Conservation (phyloP, 2,113 vertebrate species). For the Salvator merianae region DNA sequence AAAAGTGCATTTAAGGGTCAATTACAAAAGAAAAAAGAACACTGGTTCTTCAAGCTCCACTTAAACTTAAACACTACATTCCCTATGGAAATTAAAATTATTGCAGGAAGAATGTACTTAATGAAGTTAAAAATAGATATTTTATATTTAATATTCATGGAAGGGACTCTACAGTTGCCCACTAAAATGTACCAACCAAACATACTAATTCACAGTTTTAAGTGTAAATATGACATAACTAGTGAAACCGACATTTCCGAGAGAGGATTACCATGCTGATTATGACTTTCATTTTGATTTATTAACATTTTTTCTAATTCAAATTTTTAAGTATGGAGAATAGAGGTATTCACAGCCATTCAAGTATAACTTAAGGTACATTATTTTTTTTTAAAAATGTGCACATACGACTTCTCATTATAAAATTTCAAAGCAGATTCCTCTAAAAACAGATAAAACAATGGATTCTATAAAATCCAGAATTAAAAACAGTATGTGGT, state of each 20-base stretch:
- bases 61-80: neutral
- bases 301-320: neutral
- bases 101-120: neutral
- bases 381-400: too few relatives aligned
- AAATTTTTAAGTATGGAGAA: constrained; percentile 1
- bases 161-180: neutral
- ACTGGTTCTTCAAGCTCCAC: neutral
- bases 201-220: neutral
- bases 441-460: too few relatives aligned
- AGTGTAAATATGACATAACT: neutral
- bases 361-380: neutral
- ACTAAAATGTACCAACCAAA: neutral
- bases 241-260: constrained; percentile 12
- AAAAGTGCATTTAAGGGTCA: neutral
- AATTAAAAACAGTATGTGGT: too few relatives aligned
- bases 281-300: neutral
- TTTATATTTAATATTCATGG: accelerated
- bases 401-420: too few relatives aligned
- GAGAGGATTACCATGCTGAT: neutral
- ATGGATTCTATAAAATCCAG: too few relatives aligned
- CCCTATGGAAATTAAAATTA: neutral
- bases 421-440: too few relatives aligned
- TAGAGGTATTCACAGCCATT: neutral
- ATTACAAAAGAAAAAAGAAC: neutral
- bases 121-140: neutral